phyloP scores from a whole-genome alignment of 2,888 invertebrate genomes.

The Lagria hirta region DNA sequence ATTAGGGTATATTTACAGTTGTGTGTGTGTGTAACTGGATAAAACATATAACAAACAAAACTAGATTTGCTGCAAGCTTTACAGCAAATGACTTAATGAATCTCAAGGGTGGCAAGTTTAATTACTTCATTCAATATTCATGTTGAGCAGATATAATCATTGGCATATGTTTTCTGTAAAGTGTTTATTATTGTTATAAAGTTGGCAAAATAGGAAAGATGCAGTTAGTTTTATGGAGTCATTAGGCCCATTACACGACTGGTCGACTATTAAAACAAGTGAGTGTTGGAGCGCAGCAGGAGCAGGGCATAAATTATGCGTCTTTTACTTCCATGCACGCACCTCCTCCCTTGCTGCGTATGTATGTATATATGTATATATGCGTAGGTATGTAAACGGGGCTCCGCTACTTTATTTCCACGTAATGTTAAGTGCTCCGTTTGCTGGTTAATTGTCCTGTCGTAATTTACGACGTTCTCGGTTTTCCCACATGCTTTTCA shows the following conservation, averaged over 20 bases:
- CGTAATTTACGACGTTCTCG: constrained; percentile 38
- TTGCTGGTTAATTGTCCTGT: constrained; percentile 44
- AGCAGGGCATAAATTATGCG: constrained; percentile 38
- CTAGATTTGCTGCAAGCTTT: too few relatives aligned
- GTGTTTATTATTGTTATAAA: too few relatives aligned
- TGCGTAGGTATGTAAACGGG: constrained; percentile 1
- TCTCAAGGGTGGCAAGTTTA: too few relatives aligned
- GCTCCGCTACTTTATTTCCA: constrained; percentile 36
- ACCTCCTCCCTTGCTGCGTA: constrained; percentile 28
- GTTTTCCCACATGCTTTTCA: constrained; percentile 32
- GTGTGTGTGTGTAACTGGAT: too few relatives aligned
- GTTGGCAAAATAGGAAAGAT: too few relatives aligned
- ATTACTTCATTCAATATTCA: too few relatives aligned
- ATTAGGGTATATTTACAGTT: too few relatives aligned
- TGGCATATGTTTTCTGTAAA: too few relatives aligned
- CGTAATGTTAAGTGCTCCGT: constrained; percentile 39
- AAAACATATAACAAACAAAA: too few relatives aligned
- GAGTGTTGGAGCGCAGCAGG: constrained; percentile 32
- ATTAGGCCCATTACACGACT: constrained; percentile 17
- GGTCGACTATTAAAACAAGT: constrained; percentile 25
- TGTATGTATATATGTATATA: constrained; percentile 18
- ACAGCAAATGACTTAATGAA: too few relatives aligned
- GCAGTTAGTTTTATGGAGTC: too few relatives aligned
- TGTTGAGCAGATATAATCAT: too few relatives aligned
- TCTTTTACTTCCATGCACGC: constrained; percentile 37